Conservation (phyloP, 2,888 invertebrate species). For the Caenorhabditis sp. region DNA sequence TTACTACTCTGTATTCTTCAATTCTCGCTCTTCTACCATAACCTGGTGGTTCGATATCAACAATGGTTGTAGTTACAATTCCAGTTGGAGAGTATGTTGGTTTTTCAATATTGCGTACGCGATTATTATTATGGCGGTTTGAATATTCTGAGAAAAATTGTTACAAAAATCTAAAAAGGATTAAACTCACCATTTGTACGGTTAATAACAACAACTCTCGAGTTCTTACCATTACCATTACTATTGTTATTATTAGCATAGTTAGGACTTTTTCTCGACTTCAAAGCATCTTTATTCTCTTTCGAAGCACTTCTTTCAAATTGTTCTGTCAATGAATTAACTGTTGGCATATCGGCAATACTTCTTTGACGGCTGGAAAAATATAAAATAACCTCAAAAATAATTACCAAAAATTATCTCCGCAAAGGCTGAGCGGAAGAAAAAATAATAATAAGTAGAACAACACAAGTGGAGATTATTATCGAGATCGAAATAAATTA, state of each 20-base stretch:
- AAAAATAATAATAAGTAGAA: conserved; percentile 5
- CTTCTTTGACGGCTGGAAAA: conserved; percentile 16
- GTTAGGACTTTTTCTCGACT: conserved; percentile 10
- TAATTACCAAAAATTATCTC: conserved; percentile 3
- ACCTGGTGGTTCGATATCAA: conserved; percentile 53
- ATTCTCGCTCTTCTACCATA: conserved; percentile 18
- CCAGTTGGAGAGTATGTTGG: conserved; percentile 39
- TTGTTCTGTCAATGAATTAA: conserved; percentile 26
- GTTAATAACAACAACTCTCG: conserved; percentile 25
- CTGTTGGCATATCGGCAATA: conserved; percentile 35
- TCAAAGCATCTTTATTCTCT: conserved; percentile 16
- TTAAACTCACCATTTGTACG: conserved; percentile 22
- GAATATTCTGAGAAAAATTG: conserved; percentile 30
- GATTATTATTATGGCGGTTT: conserved; percentile 7
- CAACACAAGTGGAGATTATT: background rate
- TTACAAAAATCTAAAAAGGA: no score
- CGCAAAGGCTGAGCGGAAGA: background rate
- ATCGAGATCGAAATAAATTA: background rate
- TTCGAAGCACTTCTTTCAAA: conserved; percentile 18
- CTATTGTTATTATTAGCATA: background rate
- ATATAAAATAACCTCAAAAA: background rate
- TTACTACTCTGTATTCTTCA: conserved; percentile 33
- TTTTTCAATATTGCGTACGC: conserved; percentile 25
- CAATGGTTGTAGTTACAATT: conserved; percentile 52
- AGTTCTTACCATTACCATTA: background rate